Evolutionary conservation across 2,113 vertebrate genomes (phyloP), one percentile per base, ranked within the genome.

Genomic region (Hiodon alosoides): DNA sequence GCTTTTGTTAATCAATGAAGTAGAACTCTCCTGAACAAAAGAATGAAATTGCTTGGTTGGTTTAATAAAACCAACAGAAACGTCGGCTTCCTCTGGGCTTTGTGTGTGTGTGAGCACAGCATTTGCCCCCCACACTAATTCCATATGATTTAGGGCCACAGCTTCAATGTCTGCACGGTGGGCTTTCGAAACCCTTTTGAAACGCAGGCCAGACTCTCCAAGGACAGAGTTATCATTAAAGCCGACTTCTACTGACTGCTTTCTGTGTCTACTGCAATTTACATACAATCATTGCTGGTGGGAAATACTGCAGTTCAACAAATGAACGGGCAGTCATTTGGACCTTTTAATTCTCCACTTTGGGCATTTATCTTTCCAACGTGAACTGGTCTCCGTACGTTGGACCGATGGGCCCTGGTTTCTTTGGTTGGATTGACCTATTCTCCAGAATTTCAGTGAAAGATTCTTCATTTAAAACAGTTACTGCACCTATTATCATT

Each of bases 1-100:
- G 95, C 97, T 98, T 99, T 98, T 99, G 97, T 99, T 98, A 99
- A 99, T 99, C 97, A 99, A 99, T 98, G 97, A 99, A 99, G 97
- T 99, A 99, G 97, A 99, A 99, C 97, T 98, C 95, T 96, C 94
- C 94, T 92, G 97, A 99, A 99, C 97, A 99, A 99, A 99, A 96
- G 96, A 98, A 98, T 98, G 97, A 98, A 99, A 99, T 99, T 99
- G 97, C 97, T 99, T 96, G 96, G 95, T 98, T 98, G 96, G 96
- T 97, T 98, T 99, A 98, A 98, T 98, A 98, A 99, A 98, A 98
- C 95, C 95, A 95, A 96, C 95, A 98, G 97, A 98, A 98, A 98
- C 96, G 96, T 95, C 95, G 93, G 96, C 95, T 98, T 98, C 96
- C 96, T 98, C 94, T 95, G 94, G 96, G 97, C 93, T 95, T 97